Evolutionary conservation across 2,888 invertebrate genomes (phyloP), one percentile per base, ranked within the genome.

Genomic region (Tiliacea citrago): DNA sequence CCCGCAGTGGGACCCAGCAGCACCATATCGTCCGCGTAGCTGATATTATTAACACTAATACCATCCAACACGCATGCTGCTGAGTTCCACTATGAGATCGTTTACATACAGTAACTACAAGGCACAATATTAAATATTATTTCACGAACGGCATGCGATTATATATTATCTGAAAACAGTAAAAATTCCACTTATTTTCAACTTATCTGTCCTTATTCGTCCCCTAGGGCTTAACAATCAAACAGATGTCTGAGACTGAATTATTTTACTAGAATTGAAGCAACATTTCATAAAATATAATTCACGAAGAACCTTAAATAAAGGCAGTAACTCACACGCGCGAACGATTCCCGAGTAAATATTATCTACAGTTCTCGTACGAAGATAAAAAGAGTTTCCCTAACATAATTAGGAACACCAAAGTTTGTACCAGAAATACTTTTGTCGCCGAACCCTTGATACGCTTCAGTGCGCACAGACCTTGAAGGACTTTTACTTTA

Each of bases 321-420:
- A 75, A 61, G 47, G n/a, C 53, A 18, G 60, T 81, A 75, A 61
- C 42, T 66, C 55, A 66, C 53, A 78, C 49, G 75, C 75, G 45
- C 42, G 77, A 78, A 71, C 71, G 62, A 71, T 68, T 68, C 21
- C 53, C 67, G 55, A 63, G 77, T 82, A 72, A 83, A 79, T 72
- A 72, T 68, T 63, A 72, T 68, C 63, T 57, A 55, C 42, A 83
- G 61, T 81, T 81, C 42, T 51, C 60, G 62, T 39, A 42, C 16
- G 55, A 66, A 68, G 70, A 72, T 68, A 76, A 76, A 85, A 84
- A 79, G 77, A 84, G 68, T 77, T 77, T 73, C 29, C 51, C 57
- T 82, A 85, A 85, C 67, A 65, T 73, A 73, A 82, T 82, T 85
- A 85, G 69, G 63, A 61, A 77, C 65, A 62, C 77, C 68, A 63